These are phyloP conservation scores for Drosophila neutralis DNA, from an alignment of 2,888 invertebrate species.

Conservation along the genomic window DNA sequence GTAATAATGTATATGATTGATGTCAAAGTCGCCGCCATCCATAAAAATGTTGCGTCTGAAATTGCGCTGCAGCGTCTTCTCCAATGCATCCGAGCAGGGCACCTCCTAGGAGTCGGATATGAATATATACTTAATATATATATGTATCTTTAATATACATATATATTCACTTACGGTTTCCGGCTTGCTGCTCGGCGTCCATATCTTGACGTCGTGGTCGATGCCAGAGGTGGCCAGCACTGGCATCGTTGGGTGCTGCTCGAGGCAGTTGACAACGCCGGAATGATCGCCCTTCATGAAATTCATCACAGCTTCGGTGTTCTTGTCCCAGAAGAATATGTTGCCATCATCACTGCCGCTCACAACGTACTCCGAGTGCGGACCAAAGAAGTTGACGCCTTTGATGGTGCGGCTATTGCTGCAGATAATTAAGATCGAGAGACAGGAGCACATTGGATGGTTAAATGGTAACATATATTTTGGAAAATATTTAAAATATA, in stretches of 20 bases:
- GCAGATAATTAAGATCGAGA: neutral
- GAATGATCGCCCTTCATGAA: slow-evolving; percentile 92
- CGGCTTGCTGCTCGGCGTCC: slow-evolving; percentile 88
- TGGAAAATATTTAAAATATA: neutral
- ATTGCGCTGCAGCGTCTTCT: slow-evolving; percentile 77
- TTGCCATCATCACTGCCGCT: slow-evolving; percentile 98
- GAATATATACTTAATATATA: neutral
- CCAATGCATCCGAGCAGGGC: slow-evolving; percentile 42
- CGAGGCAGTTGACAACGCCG: slow-evolving; percentile 95
- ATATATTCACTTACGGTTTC: slow-evolving; percentile 57
- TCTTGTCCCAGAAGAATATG: slow-evolving; percentile 95
- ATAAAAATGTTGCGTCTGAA: slow-evolving; percentile 60
- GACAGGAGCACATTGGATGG: too few relatives aligned
- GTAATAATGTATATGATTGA: slow-evolving; percentile 80
- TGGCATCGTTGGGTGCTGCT: slow-evolving; percentile 94
- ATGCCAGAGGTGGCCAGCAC: slow-evolving; percentile 94
- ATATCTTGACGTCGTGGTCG: slow-evolving; percentile 96
- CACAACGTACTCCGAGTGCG: slow-evolving; percentile 94
- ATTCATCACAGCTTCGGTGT: slow-evolving; percentile 94
- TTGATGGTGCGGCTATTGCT: slow-evolving; percentile 92
- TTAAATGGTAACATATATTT: neutral
- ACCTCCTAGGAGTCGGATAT: slow-evolving; percentile 15
- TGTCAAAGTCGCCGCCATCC: slow-evolving; percentile 67
- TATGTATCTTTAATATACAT: too few relatives aligned
- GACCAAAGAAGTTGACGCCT: slow-evolving; percentile 97